Percentiles rank a stretch among this genome's conserved stretches.
These are phyloP conservation scores for Drosophila azteca DNA, from an alignment of 1,140 invertebrate genomes.

Conservation along the genomic window DNA sequence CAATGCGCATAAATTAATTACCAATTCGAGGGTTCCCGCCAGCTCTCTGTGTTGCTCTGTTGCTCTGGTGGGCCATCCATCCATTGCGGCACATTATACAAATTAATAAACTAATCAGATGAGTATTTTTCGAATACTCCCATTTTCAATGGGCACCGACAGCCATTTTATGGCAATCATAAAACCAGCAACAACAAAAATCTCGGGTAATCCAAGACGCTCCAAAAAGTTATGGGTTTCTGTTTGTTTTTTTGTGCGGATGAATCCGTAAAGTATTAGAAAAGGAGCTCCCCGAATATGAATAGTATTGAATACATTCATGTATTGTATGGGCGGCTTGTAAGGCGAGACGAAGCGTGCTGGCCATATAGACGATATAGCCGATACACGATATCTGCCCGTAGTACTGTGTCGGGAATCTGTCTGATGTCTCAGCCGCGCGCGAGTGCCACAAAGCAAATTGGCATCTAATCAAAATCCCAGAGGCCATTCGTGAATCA, in stretches of 20 bases:
- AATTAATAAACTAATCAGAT: conserved; percentile 60
- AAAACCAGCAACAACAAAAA: conserved; percentile 21
- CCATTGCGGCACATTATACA: conserved; percentile 42
- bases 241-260: conserved; percentile 4
- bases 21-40: conserved; percentile 33
- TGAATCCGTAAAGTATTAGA: conserved; percentile 40
- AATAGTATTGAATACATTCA: conserved; percentile 8
- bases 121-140: conserved; percentile 15
- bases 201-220: conserved; percentile 54
- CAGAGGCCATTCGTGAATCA: conserved; percentile 18
- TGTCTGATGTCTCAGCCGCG: conserved; percentile 34
- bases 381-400: conserved; percentile 32
- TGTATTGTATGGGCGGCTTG: conserved; percentile 1
- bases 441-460: conserved; percentile 45
- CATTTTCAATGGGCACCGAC: conserved; percentile 49
- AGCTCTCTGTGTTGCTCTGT: conserved; percentile 14
- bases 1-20: conserved; percentile 63
- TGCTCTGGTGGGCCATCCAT: conserved; percentile 1
- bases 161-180: conserved; percentile 49
- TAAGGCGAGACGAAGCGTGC: conserved; percentile 48
- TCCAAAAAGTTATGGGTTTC: conserved; percentile 21
- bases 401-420: background rate
- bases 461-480: conserved; percentile 50
- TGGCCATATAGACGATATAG: conserved; percentile 17
- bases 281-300: conserved; percentile 34